Percentiles rank a stretch among this genome's conserved stretches.
These are phyloP conservation scores for Rhagoletis zephyria DNA, from an alignment of 1,140 invertebrate genomes.

Conservation along the genomic window DNA sequence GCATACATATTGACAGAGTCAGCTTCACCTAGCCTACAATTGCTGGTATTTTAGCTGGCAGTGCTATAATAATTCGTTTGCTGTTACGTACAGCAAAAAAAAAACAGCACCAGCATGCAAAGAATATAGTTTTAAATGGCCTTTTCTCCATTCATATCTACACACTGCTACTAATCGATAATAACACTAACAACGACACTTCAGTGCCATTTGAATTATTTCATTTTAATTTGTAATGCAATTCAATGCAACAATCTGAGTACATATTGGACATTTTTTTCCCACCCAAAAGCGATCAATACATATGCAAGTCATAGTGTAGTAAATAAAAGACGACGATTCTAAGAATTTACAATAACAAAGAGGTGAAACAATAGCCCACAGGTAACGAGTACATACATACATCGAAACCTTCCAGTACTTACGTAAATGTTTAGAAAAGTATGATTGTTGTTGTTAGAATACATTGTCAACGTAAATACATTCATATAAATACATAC, in stretches of 20 bases:
- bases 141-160: too few species aligned
- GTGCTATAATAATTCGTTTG: not conserved
- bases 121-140: too few species aligned
- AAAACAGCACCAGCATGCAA: too few species aligned
- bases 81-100: too few species aligned
- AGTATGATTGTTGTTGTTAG: not conserved
- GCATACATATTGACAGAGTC: too few species aligned
- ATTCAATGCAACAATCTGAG: not conserved
- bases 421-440: not conserved
- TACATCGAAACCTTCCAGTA: not conserved
- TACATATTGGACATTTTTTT: not conserved
- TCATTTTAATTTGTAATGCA: not conserved
- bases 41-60: too few species aligned
- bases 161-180: not conserved
- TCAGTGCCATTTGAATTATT: not conserved
- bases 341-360: slow-evolving; percentile 31
- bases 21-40: too few species aligned
- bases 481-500: not conserved
- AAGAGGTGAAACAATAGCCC: slow-evolving; percentile 2
- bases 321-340: not conserved
- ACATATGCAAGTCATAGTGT: not conserved
- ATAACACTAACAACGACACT: not conserved
- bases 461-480: not conserved
- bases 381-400: not conserved
- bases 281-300: slow-evolving; percentile 22